Evolutionary conservation across 2,888 invertebrate species (phyloP).

Genomic region (Cephus pygmeus): DNA sequence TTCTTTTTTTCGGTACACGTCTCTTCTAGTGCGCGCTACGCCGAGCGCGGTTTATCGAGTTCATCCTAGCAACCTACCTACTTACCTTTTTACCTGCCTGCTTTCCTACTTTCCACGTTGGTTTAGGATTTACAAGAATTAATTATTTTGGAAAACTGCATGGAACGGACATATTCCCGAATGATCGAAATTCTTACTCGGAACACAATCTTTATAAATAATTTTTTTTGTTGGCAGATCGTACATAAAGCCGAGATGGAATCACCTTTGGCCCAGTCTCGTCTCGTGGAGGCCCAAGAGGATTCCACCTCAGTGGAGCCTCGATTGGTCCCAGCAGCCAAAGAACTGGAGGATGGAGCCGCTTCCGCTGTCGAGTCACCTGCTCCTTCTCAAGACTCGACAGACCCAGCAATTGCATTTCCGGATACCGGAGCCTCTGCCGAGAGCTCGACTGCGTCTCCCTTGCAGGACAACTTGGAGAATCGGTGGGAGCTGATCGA

Average conservation of each 20-base stretch:
- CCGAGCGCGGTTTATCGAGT: constrained; percentile 62
- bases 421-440: neutral
- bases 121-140: neutral
- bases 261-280: constrained; percentile 49
- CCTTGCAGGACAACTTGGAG: neutral
- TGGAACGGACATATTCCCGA: neutral
- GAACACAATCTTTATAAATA: neutral
- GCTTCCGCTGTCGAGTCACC: neutral
- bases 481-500: neutral
- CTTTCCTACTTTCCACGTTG: neutral
- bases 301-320: constrained; percentile 44
- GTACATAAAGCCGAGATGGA: constrained; percentile 52
- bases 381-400: neutral
- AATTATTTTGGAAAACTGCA: neutral
- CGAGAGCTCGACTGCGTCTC: neutral
- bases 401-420: neutral
- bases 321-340: neutral
- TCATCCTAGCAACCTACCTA: constrained; percentile 28
- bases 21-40: constrained; percentile 40
- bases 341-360: neutral
- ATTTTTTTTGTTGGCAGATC: constrained; percentile 31
- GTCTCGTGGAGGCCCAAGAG: constrained; percentile 45
- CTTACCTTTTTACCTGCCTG: neutral
- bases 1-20: constrained; percentile 8
- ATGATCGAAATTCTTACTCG: neutral